A percentile compares a stretch with the other conserved stretches of the same genome.
Evolutionary conservation across 2,113 vertebrate genomes (phyloP).

Genomic region (Limnothrissa miodon): DNA sequence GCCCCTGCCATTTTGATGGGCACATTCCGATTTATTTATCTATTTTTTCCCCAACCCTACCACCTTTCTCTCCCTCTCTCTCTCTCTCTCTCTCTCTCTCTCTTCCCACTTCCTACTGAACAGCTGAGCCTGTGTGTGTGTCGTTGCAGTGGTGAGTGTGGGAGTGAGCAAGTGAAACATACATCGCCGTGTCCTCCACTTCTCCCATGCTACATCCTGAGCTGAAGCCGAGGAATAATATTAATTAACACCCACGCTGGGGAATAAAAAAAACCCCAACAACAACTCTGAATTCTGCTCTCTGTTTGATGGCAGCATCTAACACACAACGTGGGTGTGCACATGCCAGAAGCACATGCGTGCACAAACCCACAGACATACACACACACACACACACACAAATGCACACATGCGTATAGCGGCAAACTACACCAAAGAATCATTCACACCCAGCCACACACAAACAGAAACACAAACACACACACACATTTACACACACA

Average conservation of each 20-base stretch:
- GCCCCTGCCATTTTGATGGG: constrained; percentile 1
- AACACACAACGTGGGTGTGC: neutral
- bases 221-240: constrained; percentile 35
- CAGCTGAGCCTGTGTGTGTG: neutral
- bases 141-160: constrained; percentile 25
- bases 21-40: neutral
- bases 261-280: neutral
- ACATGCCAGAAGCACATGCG: constrained; percentile 26
- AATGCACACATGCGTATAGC: constrained; percentile 19
- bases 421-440: neutral
- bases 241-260: constrained; percentile 50
- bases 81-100: neutral
- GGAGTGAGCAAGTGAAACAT: constrained; percentile 29
- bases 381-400: neutral
- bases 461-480: neutral
- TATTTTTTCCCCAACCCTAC: neutral
- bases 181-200: constrained; percentile 22
- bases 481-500: neutral
- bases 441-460: neutral
- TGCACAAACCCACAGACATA: constrained; percentile 33
- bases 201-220: neutral
- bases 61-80: neutral
- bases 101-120: neutral
- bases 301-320: neutral
- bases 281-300: constrained; percentile 2